Conservation (phyloP, 2,113 vertebrate genomes). For the Taurulus bubalis region DNA sequence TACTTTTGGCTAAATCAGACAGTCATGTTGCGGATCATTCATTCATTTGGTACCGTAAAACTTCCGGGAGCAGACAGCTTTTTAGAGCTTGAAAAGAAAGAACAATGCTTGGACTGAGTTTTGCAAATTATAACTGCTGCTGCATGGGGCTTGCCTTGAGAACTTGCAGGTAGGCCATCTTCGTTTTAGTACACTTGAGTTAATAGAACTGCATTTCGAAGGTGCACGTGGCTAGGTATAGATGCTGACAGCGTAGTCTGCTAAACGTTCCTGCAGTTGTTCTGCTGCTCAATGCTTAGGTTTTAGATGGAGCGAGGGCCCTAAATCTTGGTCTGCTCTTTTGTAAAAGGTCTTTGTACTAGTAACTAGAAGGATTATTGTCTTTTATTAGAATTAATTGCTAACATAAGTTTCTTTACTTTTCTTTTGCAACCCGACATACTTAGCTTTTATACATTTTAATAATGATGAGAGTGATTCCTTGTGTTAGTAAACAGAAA, state of each 20-base stretch:
- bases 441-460: not conserved
- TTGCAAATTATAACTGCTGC: conserved; percentile 39
- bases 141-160: conserved; percentile 39
- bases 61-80: conserved; percentile 19
- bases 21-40: conserved; percentile 47
- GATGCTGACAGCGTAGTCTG: conserved; percentile 1
- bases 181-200: conserved; percentile 25
- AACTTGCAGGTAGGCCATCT: conserved; percentile 59
- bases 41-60: conserved; percentile 50
- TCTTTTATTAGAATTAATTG: not conserved
- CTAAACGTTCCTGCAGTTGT: conserved; percentile 33
- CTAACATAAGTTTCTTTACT: not conserved
- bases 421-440: conserved; percentile 9
- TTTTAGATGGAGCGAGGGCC: not conserved
- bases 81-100: conserved; percentile 1
- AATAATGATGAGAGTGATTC: not conserved
- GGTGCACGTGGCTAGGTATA: conserved; percentile 13
- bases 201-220: conserved; percentile 22
- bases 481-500: conserved; percentile 12
- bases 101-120: conserved; percentile 32
- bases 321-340: not conserved
- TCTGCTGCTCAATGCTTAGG: conserved; percentile 1
- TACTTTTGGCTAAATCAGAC: conserved; percentile 50
- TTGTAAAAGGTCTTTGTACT: not conserved
- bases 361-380: not conserved